Conservation (phyloP, 2,113 vertebrate species). For the Lophotis ruficrista region DNA sequence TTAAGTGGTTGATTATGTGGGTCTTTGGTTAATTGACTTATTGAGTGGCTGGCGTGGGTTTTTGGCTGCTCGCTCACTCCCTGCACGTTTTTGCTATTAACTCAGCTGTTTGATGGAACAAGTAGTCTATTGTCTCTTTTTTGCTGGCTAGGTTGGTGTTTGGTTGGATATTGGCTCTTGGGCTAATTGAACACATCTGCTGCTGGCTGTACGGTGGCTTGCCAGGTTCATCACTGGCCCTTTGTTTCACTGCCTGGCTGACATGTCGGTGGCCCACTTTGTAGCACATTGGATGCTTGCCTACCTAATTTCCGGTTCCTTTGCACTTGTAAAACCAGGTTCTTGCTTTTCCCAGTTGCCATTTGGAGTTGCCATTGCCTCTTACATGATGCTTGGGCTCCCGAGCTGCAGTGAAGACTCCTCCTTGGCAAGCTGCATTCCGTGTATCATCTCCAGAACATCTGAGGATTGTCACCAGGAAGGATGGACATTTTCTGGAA, state of each 20-base stretch:
- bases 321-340: neutral
- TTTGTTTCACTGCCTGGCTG: slow-evolving; percentile 43
- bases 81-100: slow-evolving; percentile 71
- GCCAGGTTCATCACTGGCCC: slow-evolving; percentile 44
- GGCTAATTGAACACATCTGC: slow-evolving; percentile 72
- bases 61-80: slow-evolving; percentile 54
- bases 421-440: neutral
- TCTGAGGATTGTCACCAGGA: neutral
- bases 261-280: neutral
- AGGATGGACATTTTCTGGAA: slow-evolving; percentile 36
- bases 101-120: slow-evolving; percentile 73
- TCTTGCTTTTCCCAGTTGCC: neutral
- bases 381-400: neutral
- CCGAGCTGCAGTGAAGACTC: neutral
- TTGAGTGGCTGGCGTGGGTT: slow-evolving; percentile 55
- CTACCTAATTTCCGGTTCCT: slow-evolving; percentile 3
- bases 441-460: neutral
- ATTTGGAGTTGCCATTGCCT: neutral
- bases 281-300: neutral
- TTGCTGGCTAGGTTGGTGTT: slow-evolving; percentile 66
- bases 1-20: slow-evolving; percentile 64
- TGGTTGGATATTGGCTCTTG: slow-evolving; percentile 70
- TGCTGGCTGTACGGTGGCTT: slow-evolving; percentile 43
- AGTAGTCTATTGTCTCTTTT: slow-evolving; percentile 66
- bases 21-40: slow-evolving; percentile 71